Base-by-base conservation (phyloP, 1,140 invertebrate species). In the Diabrotica undecimpunctata region DNA sequence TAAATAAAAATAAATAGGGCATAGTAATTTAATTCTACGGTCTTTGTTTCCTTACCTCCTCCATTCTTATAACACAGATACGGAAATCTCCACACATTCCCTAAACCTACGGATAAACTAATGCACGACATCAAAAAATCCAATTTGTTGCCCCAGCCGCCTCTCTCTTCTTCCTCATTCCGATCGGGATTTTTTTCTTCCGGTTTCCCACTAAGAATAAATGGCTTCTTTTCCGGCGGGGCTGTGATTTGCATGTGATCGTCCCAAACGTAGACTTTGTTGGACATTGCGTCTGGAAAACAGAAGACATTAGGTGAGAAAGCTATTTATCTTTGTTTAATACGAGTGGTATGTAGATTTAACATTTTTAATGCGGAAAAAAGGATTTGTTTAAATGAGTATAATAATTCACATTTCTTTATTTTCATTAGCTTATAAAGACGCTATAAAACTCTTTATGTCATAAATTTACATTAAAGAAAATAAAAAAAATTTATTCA, bases 1-100 rank as follows among this genome's bases (percentile, higher is more conserved):
- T 25, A 25, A 25, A 4, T 25, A 25, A 25, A 25, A 25, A 25
- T 25, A 25, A 25, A 25, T 25, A 25, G 25, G 25, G 25, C 25
- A 25, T 25, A 4, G 25, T 25, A 25, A 25, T 25, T 25, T 25
- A 25, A 25, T 25, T 25, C 1, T 25, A 25, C 25, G 25, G 25
- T 25, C 25, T 25, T 46, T 46, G 8, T 46, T n/a, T n/a, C 8
- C 53, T 64, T 72, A 79, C 77, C 77, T 69, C 77, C 90, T 51
- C 90, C 90, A 76, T 92, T 91, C 72, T 90, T 89, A 79, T 91
- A 92, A 74, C 89, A 91, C 6, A 92, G 83, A 78, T 92, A 93
- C 0, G 92, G 92, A 79, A 95, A 94, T 53, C 93, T 81, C 92
- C 92, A 94, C 0, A 95, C 89, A 73, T 94, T 95, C 56, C 92